phyloP scores from a whole-genome alignment of 2,888 invertebrate genomes.

The Bellardia pandia region DNA sequence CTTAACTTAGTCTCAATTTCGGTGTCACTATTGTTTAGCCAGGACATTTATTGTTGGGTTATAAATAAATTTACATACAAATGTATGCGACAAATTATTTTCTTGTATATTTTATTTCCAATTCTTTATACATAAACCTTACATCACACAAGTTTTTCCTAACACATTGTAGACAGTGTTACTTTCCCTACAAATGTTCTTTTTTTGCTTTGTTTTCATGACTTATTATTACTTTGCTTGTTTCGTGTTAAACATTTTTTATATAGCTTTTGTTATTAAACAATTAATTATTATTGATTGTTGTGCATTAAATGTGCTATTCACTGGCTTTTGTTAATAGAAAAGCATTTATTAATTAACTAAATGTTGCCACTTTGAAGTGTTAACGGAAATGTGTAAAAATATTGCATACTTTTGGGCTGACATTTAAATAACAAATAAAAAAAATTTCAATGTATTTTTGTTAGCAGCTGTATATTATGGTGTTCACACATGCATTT shows the following conservation, averaged over 20 bases:
- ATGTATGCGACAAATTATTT: slow-evolving; percentile 71
- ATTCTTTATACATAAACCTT: slow-evolving; percentile 9
- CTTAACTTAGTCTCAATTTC: not conserved
- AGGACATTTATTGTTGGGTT: slow-evolving; percentile 43
- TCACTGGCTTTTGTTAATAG: not conserved
- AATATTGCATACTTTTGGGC: not conserved
- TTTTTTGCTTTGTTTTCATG: slow-evolving; percentile 13
- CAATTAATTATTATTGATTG: slow-evolving; percentile 54
- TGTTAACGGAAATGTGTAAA: not conserved
- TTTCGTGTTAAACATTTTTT: not conserved
- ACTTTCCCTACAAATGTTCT: not conserved
- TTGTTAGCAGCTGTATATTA: not conserved
- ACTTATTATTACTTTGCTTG: slow-evolving; percentile 19
- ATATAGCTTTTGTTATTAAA: slow-evolving; percentile 28
- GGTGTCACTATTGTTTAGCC: slow-evolving; percentile 28
- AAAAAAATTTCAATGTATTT: not conserved
- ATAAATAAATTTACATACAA: slow-evolving; percentile 69
- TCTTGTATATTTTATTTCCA: not conserved
- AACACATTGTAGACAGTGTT: slow-evolving; percentile 3
- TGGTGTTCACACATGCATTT: no score
- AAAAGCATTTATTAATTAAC: not conserved
- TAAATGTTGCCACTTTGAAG: not conserved
- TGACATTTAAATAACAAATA: not conserved
- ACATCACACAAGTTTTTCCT: not conserved
- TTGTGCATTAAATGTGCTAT: not conserved